A percentile compares a stretch with the other conserved stretches of the same genome.
phyloP scores from a whole-genome alignment of 2,113 vertebrate species.

The Pomatorhinus ruficollis region DNA sequence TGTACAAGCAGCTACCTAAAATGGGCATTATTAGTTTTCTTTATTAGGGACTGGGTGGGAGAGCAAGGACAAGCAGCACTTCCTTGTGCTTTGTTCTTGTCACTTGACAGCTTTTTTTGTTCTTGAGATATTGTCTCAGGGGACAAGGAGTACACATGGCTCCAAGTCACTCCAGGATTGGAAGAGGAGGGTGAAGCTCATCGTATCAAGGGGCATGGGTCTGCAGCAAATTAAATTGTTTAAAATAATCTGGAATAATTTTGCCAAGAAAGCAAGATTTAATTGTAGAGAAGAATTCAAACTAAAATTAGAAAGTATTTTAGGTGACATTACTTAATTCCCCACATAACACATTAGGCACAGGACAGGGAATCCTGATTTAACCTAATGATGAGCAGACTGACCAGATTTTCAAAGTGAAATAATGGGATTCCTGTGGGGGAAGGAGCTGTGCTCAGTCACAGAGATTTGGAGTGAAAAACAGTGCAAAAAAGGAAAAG shows the following conservation, averaged over 20 bases:
- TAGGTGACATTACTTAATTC: constrained; percentile 20
- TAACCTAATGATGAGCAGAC: constrained; percentile 13
- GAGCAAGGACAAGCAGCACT: not conserved
- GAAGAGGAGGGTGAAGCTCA: not conserved
- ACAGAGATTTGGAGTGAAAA: not conserved
- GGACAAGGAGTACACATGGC: not conserved
- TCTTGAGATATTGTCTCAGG: constrained; percentile 32
- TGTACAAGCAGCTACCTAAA: constrained; percentile 33
- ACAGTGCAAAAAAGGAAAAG: not conserved
- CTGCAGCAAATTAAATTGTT: constrained; percentile 18
- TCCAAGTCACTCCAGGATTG: not conserved
- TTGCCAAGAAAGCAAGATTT: not conserved
- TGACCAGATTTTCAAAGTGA: constrained; percentile 46
- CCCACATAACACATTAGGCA: not conserved
- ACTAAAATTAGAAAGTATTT: constrained; percentile 47
- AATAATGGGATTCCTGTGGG: not conserved
- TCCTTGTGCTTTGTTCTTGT: not conserved
- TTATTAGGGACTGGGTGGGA: constrained; percentile 1
- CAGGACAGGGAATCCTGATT: constrained; percentile 47
- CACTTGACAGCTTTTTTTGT: constrained; percentile 25
- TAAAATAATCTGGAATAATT: constrained; percentile 46
- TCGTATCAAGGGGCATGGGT: not conserved
- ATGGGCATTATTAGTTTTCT: constrained; percentile 26
- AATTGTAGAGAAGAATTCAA: constrained; percentile 39
- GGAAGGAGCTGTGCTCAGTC: not conserved